Conservation (phyloP, 2,113 vertebrate species). For the Oryzias curvinotus region DNA sequence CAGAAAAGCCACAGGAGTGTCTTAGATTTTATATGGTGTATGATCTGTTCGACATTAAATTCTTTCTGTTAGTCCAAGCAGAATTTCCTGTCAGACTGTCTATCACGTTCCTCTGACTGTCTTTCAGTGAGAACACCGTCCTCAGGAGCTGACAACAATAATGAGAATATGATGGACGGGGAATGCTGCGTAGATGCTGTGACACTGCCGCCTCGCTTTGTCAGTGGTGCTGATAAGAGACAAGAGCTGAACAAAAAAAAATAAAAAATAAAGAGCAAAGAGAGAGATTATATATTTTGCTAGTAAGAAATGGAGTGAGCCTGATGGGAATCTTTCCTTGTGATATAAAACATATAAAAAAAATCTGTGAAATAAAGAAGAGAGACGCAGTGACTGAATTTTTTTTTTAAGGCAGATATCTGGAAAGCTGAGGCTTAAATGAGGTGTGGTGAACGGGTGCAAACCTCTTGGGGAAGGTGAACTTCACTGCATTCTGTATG, state of each 20-base stretch:
- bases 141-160: constrained; percentile 11
- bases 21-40: not conserved
- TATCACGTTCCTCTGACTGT: constrained; percentile 6
- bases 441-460: constrained; percentile 14
- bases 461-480: constrained; percentile 92
- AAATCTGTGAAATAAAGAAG: not conserved
- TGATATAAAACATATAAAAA: constrained; percentile 7
- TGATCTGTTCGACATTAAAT: constrained; percentile 1
- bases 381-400: constrained; percentile 8
- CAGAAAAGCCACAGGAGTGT: not conserved
- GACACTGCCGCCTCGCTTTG: constrained; percentile 20
- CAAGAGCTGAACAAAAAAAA: constrained; percentile 24
- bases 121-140: not conserved
- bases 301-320: constrained; percentile 1
- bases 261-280: not conserved
- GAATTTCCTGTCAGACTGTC: constrained; percentile 2
- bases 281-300: constrained; percentile 1
- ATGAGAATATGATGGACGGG: constrained; percentile 16
- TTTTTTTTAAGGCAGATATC: not conserved
- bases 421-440: not conserved
- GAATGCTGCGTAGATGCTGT: constrained; percentile 18
- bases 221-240: constrained; percentile 22
- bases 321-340: constrained; percentile 4
- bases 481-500: constrained; percentile 93
- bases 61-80: not conserved